Evolutionary conservation across 2,888 invertebrate genomes (phyloP), one percentile per base, ranked within the genome.

Genomic region (Harpalus rubripes): DNA sequence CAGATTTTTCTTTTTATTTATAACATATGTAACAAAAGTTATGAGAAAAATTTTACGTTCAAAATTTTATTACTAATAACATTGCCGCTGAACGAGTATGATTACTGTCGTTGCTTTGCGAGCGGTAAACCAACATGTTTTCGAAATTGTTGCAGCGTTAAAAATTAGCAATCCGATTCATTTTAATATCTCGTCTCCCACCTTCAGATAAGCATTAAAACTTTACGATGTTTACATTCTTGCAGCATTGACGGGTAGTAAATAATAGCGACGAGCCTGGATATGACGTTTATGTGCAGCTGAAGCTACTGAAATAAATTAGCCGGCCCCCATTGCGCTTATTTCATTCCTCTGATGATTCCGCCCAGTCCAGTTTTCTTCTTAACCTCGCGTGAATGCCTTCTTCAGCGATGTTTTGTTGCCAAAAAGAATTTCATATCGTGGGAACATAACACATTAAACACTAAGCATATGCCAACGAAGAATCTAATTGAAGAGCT

Each of bases 241-340:
- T 7, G 68, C n/a, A 41, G 12, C 72, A 74, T 74, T 18, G 72
- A 74, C 72, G 72, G 72, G 72, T 22, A 16, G 72, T 74, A 74
- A 74, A 74, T 74, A 74, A 44, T 12, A 16, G n/a, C 41, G 41
- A 63, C 18, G 63, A 22, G 18, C 63, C 26, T 22, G 12, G 72
- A 41, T 74, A 74, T 74, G 72, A 74, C 72, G 72, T 74, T 74
- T 74, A 74, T 74, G 72, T 74, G 72, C 44, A 18, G 72, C 72
- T 16, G 16, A 41, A 44, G 72, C 72, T 74, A 74, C 72, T 74
- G 72, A 74, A 74, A 74, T 74, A 74, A 74, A 74, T 74, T 74
- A 74, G 26, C 72, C 8, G 26, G 22, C 72, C 72, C 72, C 72
- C 63, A 74, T 74, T 12, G 63, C 63, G 26, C 26, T 12, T 26